A percentile compares a stretch with the other conserved stretches of the same genome.
These are phyloP conservation scores for Anisognathus igniventris DNA, from an alignment of 2,797 vertebrate genomes.

Conservation along the genomic window DNA sequence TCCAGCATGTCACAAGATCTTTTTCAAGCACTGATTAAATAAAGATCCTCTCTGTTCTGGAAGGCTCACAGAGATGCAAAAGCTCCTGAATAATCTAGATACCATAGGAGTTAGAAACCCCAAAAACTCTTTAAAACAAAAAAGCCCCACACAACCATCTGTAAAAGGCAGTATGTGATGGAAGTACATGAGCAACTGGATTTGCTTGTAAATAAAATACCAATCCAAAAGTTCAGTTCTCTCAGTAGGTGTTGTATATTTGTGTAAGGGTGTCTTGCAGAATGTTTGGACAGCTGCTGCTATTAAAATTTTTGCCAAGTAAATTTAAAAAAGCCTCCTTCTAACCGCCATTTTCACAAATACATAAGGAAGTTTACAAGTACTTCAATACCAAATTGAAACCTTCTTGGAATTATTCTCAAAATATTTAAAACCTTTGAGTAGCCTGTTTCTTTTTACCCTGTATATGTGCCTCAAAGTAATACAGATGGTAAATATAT, in stretches of 20 bases:
- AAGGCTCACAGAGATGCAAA: background rate
- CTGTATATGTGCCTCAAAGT: background rate
- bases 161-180: background rate
- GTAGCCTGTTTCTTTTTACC: background rate
- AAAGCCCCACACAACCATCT: background rate
- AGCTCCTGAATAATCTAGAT: background rate
- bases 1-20: background rate
- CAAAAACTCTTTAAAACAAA: background rate
- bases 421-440: background rate
- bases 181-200: background rate
- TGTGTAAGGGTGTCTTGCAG: background rate
- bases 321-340: background rate
- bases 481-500: background rate
- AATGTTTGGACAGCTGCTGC: slow-evolving; percentile 66
- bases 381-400: background rate
- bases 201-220: slow-evolving; percentile 22
- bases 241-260: slow-evolving; percentile 24
- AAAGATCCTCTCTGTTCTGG: background rate
- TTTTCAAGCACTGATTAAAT: background rate
- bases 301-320: slow-evolving; percentile 39
- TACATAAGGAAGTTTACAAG: background rate
- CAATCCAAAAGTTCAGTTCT: background rate
- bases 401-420: background rate
- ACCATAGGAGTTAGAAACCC: background rate
- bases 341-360: background rate